Evolutionary conservation across 2,797 vertebrate genomes (phyloP), one percentile per base, ranked within the genome.

Genomic region (Sebastes diaconus): DNA sequence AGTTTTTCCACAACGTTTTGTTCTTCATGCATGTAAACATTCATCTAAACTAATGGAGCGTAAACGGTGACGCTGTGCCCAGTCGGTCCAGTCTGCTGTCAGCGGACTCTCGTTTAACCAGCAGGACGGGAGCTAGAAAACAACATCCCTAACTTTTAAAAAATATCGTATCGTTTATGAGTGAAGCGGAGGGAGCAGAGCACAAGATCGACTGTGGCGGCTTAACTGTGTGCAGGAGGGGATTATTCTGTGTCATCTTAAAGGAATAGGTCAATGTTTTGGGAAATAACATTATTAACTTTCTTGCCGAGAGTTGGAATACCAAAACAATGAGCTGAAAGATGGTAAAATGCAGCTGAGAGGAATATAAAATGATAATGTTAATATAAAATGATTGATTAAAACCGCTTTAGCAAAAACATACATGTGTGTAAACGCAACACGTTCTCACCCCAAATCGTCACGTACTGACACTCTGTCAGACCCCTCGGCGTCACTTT

Each of bases 1-100:
- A 71, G 46, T 81, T 87, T 65, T 42, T 54, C 39, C 78, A 78
- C 59, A 16, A 64, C 36, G 68, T 67, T 76, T 77, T 81, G 57
- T 84, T 90, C 70, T 82, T 88, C 90, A 92, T 93, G 92, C 90
- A 89, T 81, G 88, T 88, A 90, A 92, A 93, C 91, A 84, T 85
- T 89, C 76, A 90, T 80, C 82, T 88, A 88, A 84, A 78, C 77
- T 83, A 89, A 81, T 68, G 32, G 10, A 74, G 65, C 86, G 89
- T 88, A 88, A 93, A 90, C 87, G 69, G 76, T 75, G 81, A 77
- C 2, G 14, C 36, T 20, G 50, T 34, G 72, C 66, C 82, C 39
- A 42, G 39, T 63, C 59, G 68, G 32, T 72, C 52, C 46, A 13
- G 54, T 64, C 69, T 83, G 58, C 14, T 24, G 34, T 73, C 11